Conservation (phyloP, 1,140 invertebrate species). For the Ostrea edulis region DNA sequence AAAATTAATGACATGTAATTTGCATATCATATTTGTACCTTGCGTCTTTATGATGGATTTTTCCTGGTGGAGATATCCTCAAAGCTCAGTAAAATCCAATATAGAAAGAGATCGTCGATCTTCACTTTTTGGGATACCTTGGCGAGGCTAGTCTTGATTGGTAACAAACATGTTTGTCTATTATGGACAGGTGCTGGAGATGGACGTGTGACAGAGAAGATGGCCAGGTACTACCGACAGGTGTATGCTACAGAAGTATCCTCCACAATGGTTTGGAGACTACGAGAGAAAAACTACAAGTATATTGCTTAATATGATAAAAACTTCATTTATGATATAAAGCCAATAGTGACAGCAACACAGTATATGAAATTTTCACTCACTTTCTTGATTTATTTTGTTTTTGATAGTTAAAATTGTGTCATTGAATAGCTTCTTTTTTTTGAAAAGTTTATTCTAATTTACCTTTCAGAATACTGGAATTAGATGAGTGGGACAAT, state of each 20-base stretch:
- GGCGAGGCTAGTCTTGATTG: too few species aligned
- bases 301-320: constrained; percentile 77
- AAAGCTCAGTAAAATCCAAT: too few species aligned
- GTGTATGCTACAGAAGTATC: constrained; percentile 94
- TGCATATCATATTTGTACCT: too few species aligned
- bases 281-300: constrained; percentile 87
- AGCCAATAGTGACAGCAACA: not conserved
- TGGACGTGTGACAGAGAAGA: constrained; percentile 90
- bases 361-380: not conserved
- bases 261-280: constrained; percentile 87
- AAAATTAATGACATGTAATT: too few species aligned
- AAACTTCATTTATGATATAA: too few species aligned
- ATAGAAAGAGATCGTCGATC: too few species aligned
- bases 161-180: not conserved
- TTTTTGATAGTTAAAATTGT: too few species aligned
- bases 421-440: too few species aligned
- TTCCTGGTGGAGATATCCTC: too few species aligned
- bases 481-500: constrained; percentile 86
- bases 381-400: too few species aligned
- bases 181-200: constrained; percentile 87
- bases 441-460: not conserved
- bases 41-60: too few species aligned
- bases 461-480: constrained; percentile 84
- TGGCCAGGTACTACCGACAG: constrained; percentile 84
- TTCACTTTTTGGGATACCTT: too few species aligned